Evolutionary conservation across 2,797 vertebrate genomes (phyloP).

Genomic region (Mormyrus hasselquistii): DNA sequence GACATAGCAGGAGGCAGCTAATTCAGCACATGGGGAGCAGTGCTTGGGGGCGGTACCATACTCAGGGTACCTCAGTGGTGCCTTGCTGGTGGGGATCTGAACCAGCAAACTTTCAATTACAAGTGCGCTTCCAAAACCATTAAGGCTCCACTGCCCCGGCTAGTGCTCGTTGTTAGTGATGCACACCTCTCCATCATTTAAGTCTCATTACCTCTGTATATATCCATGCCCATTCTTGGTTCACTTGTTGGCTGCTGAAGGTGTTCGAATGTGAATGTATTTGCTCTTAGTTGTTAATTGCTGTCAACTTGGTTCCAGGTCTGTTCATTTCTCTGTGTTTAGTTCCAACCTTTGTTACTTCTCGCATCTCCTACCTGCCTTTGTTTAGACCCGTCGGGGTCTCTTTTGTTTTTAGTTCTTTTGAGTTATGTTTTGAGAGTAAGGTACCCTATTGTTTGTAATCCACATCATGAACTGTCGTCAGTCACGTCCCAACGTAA

Average conservation of each 20-base stretch:
- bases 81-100: background rate
- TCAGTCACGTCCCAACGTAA: background rate
- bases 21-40: background rate
- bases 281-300: background rate
- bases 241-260: background rate
- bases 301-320: background rate
- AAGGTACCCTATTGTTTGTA: background rate
- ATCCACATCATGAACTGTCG: background rate
- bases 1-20: background rate
- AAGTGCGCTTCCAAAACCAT: background rate
- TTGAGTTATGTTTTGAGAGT: background rate
- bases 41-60: too few relatives aligned
- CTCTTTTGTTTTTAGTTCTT: background rate
- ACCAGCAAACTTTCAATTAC: background rate
- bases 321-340: background rate
- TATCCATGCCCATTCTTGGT: background rate
- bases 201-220: background rate
- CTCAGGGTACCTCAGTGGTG: too few relatives aligned
- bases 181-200: background rate
- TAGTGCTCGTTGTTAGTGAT: background rate
- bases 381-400: background rate
- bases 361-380: background rate
- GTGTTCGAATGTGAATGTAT: background rate
- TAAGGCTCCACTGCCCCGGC: background rate
- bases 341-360: background rate